A percentile compares a stretch with the other conserved stretches of the same genome.
phyloP scores from a whole-genome alignment of 2,888 invertebrate species.

The Colostygia pectinataria region DNA sequence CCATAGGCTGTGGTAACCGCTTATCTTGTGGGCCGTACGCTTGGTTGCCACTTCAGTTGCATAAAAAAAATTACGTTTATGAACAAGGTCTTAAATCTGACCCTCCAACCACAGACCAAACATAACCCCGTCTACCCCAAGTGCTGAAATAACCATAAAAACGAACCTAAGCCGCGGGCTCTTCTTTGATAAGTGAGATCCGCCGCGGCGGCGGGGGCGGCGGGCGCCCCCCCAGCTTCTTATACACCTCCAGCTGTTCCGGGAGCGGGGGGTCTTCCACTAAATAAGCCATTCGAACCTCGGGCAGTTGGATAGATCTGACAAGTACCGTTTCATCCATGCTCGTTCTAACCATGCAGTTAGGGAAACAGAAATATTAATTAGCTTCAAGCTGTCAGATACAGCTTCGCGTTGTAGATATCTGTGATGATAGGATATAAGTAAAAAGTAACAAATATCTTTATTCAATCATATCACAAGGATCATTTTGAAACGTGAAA shows the following conservation, averaged over 20 bases:
- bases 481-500: too few relatives aligned
- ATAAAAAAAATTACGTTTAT: too few relatives aligned
- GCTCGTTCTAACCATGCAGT: slow-evolving; percentile 57
- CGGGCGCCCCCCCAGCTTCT: slow-evolving; percentile 45
- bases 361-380: slow-evolving; percentile 29
- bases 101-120: slow-evolving; percentile 10
- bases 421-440: too few relatives aligned
- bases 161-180: slow-evolving; percentile 61
- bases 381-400: slow-evolving; percentile 10
- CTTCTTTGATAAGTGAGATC: slow-evolving; percentile 65
- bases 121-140: slow-evolving; percentile 21
- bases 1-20: too few relatives aligned
- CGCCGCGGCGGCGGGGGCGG: slow-evolving; percentile 72
- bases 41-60: too few relatives aligned
- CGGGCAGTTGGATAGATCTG: slow-evolving; percentile 62
- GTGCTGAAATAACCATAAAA: slow-evolving; percentile 36
- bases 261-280: slow-evolving; percentile 43
- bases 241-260: slow-evolving; percentile 16
- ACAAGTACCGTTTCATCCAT: slow-evolving; percentile 68
- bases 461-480: too few relatives aligned
- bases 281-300: slow-evolving; percentile 63
- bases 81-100: too few relatives aligned
- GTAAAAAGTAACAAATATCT: too few relatives aligned
- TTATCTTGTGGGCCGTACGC: too few relatives aligned
- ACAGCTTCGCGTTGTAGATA: too few relatives aligned